Evolutionary conservation across 2,888 invertebrate genomes (phyloP), one percentile per base, ranked within the genome.

Genomic region (Nezara viridula): DNA sequence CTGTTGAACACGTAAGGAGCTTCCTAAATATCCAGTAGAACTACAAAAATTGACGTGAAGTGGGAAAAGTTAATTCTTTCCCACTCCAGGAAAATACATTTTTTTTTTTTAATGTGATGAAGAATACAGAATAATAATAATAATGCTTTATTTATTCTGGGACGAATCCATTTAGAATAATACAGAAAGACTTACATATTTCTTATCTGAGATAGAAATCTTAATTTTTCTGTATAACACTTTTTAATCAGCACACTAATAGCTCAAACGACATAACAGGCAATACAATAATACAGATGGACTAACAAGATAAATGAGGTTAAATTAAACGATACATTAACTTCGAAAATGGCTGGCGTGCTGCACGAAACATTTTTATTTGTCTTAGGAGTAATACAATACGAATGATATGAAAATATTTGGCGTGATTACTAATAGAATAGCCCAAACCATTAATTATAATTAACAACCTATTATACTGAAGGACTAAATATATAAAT

Each of bases 321-420:
- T 32, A 73, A 73, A 73, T 73, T 73, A 73, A 73, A 32, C 37
- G 66, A 73, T 19, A 73, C 32, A 37, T 4, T 21, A 73, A 73
- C 66, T 37, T 7, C 37, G 32, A 73, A 73, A 73, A 27, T 37
- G 66, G 66, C 37, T 73, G 19, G 66, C 66, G 66, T 73, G 66
- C 66, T 19, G 32, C 66, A 73, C 66, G 66, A 32, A 73, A 73
- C 21, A 37, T 73, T 73, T 73, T 32, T 66, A 66, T 66, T 66
- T 66, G 66, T 32, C 16, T 66, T 73, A 73, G 37, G 7, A 21
- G 32, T 37, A 73, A 73, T 73, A 73, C 37, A 32, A 37, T 73
- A 37, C 19, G 6, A 73, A 16, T 37, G 27, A 73, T 37, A 73
- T 37, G 37, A 73, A 73, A 73, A 73, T 60, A 60, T 60, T 60